phyloP scores from a whole-genome alignment of 2,113 vertebrate genomes.

The Tragelaphus strepsiceros region DNA sequence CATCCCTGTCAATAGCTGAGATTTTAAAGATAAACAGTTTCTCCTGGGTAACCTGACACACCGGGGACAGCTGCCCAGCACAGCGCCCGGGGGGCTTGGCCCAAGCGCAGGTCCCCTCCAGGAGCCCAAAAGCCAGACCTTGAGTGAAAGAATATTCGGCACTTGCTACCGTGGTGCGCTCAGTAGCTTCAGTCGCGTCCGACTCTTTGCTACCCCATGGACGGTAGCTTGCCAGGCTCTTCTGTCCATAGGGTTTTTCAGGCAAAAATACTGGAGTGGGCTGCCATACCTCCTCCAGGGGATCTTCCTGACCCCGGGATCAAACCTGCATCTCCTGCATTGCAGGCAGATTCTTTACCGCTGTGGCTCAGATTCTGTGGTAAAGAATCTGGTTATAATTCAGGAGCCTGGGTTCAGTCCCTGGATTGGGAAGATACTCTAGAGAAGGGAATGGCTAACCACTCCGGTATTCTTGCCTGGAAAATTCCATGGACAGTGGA shows the following conservation, averaged over 20 bases:
- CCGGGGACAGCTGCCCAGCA: not conserved
- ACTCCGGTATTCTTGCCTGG: not conserved
- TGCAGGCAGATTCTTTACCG: not conserved
- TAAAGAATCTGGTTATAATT: not conserved
- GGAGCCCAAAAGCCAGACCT: not conserved
- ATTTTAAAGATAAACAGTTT: not conserved
- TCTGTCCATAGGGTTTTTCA: not conserved
- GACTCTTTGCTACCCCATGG: not conserved
- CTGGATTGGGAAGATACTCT: not conserved
- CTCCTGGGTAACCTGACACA: not conserved
- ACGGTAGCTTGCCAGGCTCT: not conserved
- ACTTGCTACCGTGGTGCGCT: not conserved
- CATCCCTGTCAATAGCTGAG: not conserved
- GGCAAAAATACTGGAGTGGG: not conserved
- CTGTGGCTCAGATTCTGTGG: not conserved
- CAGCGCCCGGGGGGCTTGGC: not conserved
- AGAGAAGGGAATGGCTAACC: not conserved
- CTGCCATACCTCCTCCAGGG: not conserved
- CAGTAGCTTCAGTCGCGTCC: not conserved
- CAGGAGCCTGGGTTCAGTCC: not conserved
- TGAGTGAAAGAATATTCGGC: not conserved
- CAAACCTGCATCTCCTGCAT: not conserved
- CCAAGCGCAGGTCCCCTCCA: not conserved
- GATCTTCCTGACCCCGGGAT: not conserved
- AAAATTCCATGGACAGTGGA: not conserved